These are phyloP conservation scores for Nemotelus pantherinus DNA, from an alignment of 2,888 invertebrate species.

Conservation along the genomic window DNA sequence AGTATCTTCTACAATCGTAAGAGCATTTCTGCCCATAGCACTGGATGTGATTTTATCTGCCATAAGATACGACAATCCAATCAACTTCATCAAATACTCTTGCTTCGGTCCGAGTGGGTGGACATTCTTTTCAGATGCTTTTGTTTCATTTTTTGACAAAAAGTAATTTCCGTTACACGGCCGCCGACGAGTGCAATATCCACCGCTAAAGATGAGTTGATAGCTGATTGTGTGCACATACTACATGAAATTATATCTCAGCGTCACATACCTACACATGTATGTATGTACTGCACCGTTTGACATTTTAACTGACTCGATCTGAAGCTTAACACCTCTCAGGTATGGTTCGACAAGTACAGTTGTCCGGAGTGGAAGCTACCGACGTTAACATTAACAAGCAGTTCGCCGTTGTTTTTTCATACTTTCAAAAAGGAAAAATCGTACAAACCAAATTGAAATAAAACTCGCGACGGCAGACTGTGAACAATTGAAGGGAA, in stretches of 20 bases:
- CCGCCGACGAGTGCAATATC: slow-evolving; percentile 13
- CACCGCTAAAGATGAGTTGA: slow-evolving; percentile 19
- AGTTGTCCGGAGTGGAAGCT: neutral
- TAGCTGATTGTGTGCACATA: slow-evolving; percentile 7
- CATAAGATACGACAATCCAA: no score
- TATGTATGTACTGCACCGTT: neutral
- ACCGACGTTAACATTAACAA: neutral
- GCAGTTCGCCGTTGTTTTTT: slow-evolving; percentile 8
- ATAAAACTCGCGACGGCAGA: slow-evolving; percentile 37
- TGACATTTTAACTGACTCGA: neutral
- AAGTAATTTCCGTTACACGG: slow-evolving; percentile 45
- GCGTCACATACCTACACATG: neutral
- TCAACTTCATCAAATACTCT: neutral
- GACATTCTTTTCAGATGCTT: neutral
- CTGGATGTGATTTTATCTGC: no score
- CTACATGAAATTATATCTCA: neutral
- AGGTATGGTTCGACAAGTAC: neutral
- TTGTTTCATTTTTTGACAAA: slow-evolving; percentile 5
- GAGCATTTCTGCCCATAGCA: no score
- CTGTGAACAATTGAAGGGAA: slow-evolving; percentile 17
- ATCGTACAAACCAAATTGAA: slow-evolving; percentile 23
- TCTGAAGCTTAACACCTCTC: slow-evolving; percentile 15
- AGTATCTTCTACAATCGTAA: no score
- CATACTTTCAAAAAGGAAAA: slow-evolving; percentile 23
- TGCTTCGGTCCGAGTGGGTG: neutral